Conservation (phyloP, 1,140 invertebrate species). For the Adelges cooleyi region DNA sequence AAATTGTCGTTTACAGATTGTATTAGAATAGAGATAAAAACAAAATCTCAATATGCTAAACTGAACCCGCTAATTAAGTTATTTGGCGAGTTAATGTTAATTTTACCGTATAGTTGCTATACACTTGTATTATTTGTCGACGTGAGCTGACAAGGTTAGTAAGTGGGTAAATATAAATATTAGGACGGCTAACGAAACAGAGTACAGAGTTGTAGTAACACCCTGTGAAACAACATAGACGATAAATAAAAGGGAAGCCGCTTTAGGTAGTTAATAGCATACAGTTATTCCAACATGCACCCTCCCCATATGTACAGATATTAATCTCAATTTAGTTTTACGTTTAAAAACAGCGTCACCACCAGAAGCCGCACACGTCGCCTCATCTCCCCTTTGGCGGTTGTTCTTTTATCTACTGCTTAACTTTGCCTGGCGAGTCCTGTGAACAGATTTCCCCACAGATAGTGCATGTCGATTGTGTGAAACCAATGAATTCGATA, state of each 20-base stretch:
- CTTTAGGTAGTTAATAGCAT: slow-evolving; percentile 26
- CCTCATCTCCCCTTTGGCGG: background rate
- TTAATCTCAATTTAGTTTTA: slow-evolving; percentile 28
- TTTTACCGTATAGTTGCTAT: too few species aligned
- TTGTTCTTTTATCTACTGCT: slow-evolving; percentile 9
- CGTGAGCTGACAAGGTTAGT: too few species aligned
- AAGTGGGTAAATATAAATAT: too few species aligned
- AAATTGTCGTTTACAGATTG: too few species aligned
- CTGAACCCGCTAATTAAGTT: too few species aligned
- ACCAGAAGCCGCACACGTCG: slow-evolving; percentile 6
- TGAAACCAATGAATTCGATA: slow-evolving; percentile 15
- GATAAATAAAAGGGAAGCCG: slow-evolving; percentile 1
- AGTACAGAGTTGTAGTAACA: too few species aligned
- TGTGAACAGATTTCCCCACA: background rate
- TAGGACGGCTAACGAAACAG: too few species aligned
- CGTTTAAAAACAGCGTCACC: slow-evolving; percentile 26
- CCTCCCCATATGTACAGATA: background rate
- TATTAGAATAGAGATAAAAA: too few species aligned
- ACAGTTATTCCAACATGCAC: slow-evolving; percentile 19
- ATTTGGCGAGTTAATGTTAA: too few species aligned
- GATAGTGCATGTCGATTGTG: background rate
- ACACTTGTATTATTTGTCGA: too few species aligned
- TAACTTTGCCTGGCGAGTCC: slow-evolving; percentile 3
- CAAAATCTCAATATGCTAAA: too few species aligned
- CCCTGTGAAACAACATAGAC: background rate